Conservation (phyloP, 2,797 vertebrate species). For the Hydrolagus colliei region DNA sequence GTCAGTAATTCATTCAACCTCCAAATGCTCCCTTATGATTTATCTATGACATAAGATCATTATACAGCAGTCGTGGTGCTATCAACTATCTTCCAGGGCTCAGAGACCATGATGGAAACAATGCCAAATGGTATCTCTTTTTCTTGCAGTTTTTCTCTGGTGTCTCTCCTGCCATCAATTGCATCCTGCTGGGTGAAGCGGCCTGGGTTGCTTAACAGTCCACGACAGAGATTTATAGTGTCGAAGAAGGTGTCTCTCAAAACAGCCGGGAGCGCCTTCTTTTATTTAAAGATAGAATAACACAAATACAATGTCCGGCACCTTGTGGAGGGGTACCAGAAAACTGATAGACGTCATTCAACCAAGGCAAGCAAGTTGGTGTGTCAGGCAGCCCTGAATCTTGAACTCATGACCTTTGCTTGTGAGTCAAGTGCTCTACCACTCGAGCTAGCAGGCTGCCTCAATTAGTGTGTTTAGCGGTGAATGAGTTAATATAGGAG, state of each 20-base stretch:
- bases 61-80: background rate
- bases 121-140: background rate
- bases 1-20: too few relatives aligned
- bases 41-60: too few relatives aligned
- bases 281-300: background rate
- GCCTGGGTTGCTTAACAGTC: too few relatives aligned
- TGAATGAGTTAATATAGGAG: background rate
- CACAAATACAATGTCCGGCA: background rate
- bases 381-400: background rate
- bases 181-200: background rate
- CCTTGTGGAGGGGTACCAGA: background rate
- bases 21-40: too few relatives aligned
- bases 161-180: background rate
- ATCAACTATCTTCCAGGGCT: background rate
- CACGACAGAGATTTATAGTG: background rate
- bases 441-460: background rate
- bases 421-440: background rate
- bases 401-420: background rate
- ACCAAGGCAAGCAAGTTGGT: background rate
- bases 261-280: background rate
- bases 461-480: background rate
- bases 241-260: background rate
- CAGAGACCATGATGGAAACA: background rate
- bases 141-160: too few relatives aligned
- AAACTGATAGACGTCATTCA: slow-evolving; percentile 1